Evolutionary conservation across 1,140 invertebrate species (phyloP), one percentile per base, ranked within the genome.

Genomic region (Conus betulinus): DNA sequence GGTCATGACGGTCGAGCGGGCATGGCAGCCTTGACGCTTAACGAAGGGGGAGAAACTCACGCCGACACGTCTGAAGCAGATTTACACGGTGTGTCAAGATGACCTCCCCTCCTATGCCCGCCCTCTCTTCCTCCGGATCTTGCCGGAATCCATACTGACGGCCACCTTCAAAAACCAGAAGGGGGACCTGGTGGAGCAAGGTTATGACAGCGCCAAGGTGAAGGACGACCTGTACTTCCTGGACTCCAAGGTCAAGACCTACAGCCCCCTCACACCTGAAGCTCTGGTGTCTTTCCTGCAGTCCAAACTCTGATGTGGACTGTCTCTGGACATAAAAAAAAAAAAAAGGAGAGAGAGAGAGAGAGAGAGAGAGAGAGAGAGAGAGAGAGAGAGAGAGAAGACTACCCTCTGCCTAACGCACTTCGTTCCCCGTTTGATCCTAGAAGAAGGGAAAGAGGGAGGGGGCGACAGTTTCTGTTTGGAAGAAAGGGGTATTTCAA

Each of bases 1-100:
- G 96, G 97, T 84, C 96, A 96, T 81, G 99, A 99, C 95, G 99
- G 99, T 4, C 96, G 97, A 89, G 98, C 98, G 39, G 99, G 99
- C 27, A 99, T 99, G 99, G 98, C 98, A 39, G 98, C 98, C 6
- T 93, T 98, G 1, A 96, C 97, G 53, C 96, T 97, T 87, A 89
- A 93, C 23, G 88, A 93, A 52, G 90, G 92, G n/a, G 0, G 76
- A 87, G 13, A 20, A 89, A 27, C 57, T 94, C 10, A 85, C 87
- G 15, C 25, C 71, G 3, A 81, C 88, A 17, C 86, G 89, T 39
- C 87, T 95, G 1, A 86, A 87, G 8, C 51, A 90, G 27, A 87
- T 96, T 5, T 90, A 91, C n/a, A 39, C 89, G 5, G 90, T 94
- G 27, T 89, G 94, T 25, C 60, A 84, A 11, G 85, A 91, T 57